These are phyloP conservation scores for Penaeus japonicus DNA, from an alignment of 1,140 invertebrate species.

Conservation along the genomic window DNA sequence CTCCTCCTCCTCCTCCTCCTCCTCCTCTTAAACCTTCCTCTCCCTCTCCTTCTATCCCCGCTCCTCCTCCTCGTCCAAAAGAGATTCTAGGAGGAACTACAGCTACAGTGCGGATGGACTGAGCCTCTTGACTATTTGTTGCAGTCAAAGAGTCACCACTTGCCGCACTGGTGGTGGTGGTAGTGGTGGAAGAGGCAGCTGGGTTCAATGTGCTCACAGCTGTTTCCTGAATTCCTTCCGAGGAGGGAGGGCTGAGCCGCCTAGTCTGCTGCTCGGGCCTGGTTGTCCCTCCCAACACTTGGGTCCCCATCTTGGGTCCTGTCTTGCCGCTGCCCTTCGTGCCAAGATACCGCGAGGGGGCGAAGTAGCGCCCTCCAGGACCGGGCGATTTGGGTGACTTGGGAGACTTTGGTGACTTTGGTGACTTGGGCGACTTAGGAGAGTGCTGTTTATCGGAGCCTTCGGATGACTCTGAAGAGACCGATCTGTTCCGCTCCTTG, in stretches of 20 bases:
- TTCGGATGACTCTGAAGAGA: slow-evolving; percentile 61
- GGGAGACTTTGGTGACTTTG: slow-evolving; percentile 58
- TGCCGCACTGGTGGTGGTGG: background rate
- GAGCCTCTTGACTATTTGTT: background rate
- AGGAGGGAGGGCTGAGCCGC: slow-evolving; percentile 14
- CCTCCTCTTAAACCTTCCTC: no score
- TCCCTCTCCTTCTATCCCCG: no score
- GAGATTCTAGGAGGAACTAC: no score
- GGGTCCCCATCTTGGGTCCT: slow-evolving; percentile 50
- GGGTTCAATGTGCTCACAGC: background rate
- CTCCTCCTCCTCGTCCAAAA: no score
- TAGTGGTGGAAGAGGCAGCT: background rate
- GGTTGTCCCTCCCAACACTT: slow-evolving; percentile 32
- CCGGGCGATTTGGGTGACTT: slow-evolving; percentile 12
- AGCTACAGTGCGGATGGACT: no score
- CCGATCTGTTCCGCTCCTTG: slow-evolving; percentile 58
- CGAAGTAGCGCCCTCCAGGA: slow-evolving; percentile 19
- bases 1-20: no score
- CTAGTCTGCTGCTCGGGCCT: slow-evolving; percentile 20
- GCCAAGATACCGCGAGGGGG: slow-evolving; percentile 38
- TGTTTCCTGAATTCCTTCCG: background rate
- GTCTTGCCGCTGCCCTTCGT: slow-evolving; percentile 29
- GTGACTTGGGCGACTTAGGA: slow-evolving; percentile 59
- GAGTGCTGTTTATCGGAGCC: slow-evolving; percentile 58
- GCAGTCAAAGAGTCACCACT: background rate